Conservation (phyloP, 2,113 vertebrate genomes). For the Leptocoma aspasia region DNA sequence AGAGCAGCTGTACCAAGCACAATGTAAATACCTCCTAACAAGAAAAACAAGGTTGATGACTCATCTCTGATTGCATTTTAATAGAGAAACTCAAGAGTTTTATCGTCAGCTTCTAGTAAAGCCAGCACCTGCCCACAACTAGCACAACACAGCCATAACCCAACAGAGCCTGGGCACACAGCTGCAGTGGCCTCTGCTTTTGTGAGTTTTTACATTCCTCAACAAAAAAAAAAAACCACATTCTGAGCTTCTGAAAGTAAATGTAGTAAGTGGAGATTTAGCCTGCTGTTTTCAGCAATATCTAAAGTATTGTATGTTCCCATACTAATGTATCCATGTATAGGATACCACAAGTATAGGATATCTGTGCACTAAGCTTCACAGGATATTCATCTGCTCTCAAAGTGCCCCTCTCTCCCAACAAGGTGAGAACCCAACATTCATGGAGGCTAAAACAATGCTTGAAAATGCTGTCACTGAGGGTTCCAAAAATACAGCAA, state of each 20-base stretch:
- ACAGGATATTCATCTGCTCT: background rate
- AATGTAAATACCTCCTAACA: slow-evolving; percentile 11
- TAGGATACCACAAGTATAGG: background rate
- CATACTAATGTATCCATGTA: background rate
- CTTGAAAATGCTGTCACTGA: background rate
- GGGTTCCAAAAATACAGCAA: background rate
- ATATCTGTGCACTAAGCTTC: background rate
- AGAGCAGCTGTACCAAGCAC: slow-evolving; percentile 21
- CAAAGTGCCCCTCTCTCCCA: background rate
- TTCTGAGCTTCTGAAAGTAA: background rate
- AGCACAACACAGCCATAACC: background rate
- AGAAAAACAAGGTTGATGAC: slow-evolving; percentile 2
- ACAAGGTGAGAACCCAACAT: background rate
- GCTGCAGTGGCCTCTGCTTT: rapidly evolving
- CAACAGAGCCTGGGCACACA: background rate
- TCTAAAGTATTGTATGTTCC: background rate
- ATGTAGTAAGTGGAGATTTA: background rate
- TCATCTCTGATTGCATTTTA: background rate
- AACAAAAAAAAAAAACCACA: background rate
- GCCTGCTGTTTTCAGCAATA: background rate
- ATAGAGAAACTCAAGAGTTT: background rate
- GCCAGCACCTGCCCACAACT: background rate
- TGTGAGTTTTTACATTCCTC: background rate
- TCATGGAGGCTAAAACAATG: background rate
- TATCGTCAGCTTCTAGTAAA: background rate